Conservation (phyloP, 2,113 vertebrate genomes). For the Callospermophilus lateralis region DNA sequence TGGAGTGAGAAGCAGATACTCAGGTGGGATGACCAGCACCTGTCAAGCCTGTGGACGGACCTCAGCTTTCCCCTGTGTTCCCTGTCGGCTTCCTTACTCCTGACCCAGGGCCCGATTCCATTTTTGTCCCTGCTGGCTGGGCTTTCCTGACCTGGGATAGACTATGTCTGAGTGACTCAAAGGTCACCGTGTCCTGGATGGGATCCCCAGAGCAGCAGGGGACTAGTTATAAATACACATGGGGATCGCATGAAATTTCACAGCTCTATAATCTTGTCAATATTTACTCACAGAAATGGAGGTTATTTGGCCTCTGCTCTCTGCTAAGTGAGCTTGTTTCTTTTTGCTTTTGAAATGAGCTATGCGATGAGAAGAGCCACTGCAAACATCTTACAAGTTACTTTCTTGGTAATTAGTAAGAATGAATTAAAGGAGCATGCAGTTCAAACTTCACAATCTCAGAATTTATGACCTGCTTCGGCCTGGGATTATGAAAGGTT, state of each 20-base stretch:
- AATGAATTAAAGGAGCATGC: slow-evolving; percentile 85
- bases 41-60: too few species aligned
- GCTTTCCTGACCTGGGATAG: slow-evolving; percentile 23
- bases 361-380: slow-evolving; percentile 53
- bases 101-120: background rate
- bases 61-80: background rate
- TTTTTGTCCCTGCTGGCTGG: background rate
- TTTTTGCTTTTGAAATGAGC: slow-evolving; percentile 67
- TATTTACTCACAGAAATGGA: slow-evolving; percentile 62
- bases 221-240: background rate
- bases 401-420: slow-evolving; percentile 72
- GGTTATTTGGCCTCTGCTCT: slow-evolving; percentile 49
- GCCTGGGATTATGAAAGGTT: slow-evolving; percentile 93
- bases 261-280: background rate
- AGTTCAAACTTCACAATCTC: slow-evolving; percentile 83
- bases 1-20: background rate
- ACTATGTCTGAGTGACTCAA: background rate
- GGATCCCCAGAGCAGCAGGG: background rate
- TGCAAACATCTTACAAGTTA: slow-evolving; percentile 69
- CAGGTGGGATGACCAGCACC: background rate
- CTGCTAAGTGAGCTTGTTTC: slow-evolving; percentile 50
- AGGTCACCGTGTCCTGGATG: slow-evolving; percentile 45
- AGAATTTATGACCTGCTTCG: slow-evolving; percentile 92
- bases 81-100: background rate
- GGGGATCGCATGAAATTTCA: slow-evolving; percentile 31